phyloP scores from a whole-genome alignment of 2,113 vertebrate genomes.

The Mesoclemmys tuberculata region DNA sequence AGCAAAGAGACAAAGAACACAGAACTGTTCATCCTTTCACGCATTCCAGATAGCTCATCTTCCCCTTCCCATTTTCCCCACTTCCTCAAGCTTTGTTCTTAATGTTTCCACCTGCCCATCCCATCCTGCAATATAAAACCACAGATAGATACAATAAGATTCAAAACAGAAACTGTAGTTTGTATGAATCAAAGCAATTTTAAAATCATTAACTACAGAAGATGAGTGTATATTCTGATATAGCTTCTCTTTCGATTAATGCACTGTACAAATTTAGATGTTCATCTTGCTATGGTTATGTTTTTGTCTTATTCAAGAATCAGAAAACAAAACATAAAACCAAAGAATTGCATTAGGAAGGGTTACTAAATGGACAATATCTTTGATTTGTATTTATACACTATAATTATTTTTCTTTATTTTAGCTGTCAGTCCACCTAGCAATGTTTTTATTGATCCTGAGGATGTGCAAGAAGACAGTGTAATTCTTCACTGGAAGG shows the following conservation, averaged over 20 bases:
- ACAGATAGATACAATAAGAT: background rate
- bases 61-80: background rate
- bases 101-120: background rate
- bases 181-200: background rate
- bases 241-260: background rate
- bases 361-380: background rate
- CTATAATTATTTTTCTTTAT: constrained; percentile 30
- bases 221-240: background rate
- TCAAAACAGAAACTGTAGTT: background rate
- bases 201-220: background rate
- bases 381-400: background rate
- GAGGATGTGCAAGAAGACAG: constrained; percentile 73
- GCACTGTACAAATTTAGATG: background rate
- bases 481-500: constrained; percentile 81
- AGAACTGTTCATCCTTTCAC: background rate
- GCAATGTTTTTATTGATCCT: constrained; percentile 67
- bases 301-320: background rate
- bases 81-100: background rate
- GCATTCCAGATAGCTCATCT: background rate
- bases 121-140: background rate
- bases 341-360: background rate
- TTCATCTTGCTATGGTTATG: background rate
- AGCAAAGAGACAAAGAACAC: background rate
- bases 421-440: constrained; percentile 80
- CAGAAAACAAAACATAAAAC: background rate